Base-by-base conservation (phyloP, 1,140 invertebrate species). In the Bursaphelenchus mucronatus region DNA sequence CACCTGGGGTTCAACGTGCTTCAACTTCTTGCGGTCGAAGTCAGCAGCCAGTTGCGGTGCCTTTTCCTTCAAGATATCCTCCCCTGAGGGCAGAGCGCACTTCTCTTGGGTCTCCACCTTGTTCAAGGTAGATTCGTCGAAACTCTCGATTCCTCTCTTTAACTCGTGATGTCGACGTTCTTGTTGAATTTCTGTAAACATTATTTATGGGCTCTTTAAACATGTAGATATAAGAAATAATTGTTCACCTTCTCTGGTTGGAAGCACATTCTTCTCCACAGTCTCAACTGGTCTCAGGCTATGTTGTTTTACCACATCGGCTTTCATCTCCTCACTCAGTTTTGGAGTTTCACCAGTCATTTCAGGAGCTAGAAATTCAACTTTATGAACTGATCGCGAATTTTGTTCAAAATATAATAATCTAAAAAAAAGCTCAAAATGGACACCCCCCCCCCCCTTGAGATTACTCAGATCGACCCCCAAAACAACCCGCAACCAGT, bases 101-200 rank as follows among this genome's bases (percentile, higher is more conserved):
- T 77, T 78, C 66, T 75, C 76, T 41, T 67, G 57, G n/a, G 64
- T 76, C 45, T 79, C 67, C 11, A 71, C 65, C 43, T 69, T 66
- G 58, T 75, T 75, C 64, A 77, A 59, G 64, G 81, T 77, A 56
- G 45, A 61, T 56, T 81, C 79, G 70, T 82, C 76, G 69, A 83
- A 83, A 43, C 67, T 75, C 51, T 70, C 69, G 19, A 83, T 82
- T 67, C 81, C 81, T 19, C 54, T 19, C 10, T 81, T 30, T 46
- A 76, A 55, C 41, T 71, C 67, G 57, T 66, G 61, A 64, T 67
- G 71, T 54, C 67, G 64, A 49, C 66, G 64, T 55, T 73, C 71
- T 9, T 64, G 57, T 11, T 56, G 57, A 47, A 73, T 62, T 47
- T 73, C 70, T 73, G 61, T 30, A 30, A 30, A 30, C 2, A 30